A percentile compares a stretch with the other conserved stretches of the same genome.
Evolutionary conservation across 2,888 invertebrate genomes (phyloP).

Genomic region (Meandrusa payeni): DNA sequence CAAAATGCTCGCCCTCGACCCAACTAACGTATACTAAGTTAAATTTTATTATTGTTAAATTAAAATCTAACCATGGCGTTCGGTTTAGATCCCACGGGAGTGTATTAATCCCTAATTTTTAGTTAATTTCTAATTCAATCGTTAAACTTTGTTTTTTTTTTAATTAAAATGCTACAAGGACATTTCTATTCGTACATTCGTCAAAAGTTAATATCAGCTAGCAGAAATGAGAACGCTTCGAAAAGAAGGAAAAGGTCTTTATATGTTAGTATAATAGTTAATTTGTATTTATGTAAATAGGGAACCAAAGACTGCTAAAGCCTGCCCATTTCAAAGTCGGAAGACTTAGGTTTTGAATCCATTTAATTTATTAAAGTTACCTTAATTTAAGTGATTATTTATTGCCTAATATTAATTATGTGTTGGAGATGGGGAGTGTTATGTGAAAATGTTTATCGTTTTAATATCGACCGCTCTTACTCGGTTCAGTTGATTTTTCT

Average conservation of each 20-base stretch:
- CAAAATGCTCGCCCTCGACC: conserved; percentile 41
- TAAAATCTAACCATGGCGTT: conserved; percentile 49
- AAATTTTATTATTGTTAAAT: conserved; percentile 29
- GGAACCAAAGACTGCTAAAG: conserved; percentile 74
- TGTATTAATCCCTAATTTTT: conserved; percentile 43
- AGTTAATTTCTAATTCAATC: conserved; percentile 26
- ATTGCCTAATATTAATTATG: conserved; percentile 66
- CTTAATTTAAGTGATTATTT: conserved; percentile 73
- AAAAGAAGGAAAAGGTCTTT: conserved; percentile 65
- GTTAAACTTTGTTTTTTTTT: conserved; percentile 30
- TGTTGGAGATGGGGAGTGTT: conserved; percentile 29
- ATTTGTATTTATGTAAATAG: conserved; percentile 59
- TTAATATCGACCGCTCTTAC: conserved; percentile 27
- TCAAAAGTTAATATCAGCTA: conserved; percentile 63
- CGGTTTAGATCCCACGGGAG: conserved; percentile 60
- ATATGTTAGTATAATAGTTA: conserved; percentile 8
- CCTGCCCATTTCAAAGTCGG: conserved; percentile 47
- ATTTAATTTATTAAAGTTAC: conserved; percentile 77
- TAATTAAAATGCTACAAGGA: conserved; percentile 34
- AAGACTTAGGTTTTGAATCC: conserved; percentile 47
- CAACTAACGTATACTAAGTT: conserved; percentile 42
- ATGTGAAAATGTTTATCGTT: conserved; percentile 18
- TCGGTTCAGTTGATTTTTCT: conserved; percentile 36
- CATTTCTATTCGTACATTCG: conserved; percentile 35
- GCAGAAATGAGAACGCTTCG: conserved; percentile 64